Conservation (phyloP, 2,888 invertebrate genomes). For the Philereme vetulata region DNA sequence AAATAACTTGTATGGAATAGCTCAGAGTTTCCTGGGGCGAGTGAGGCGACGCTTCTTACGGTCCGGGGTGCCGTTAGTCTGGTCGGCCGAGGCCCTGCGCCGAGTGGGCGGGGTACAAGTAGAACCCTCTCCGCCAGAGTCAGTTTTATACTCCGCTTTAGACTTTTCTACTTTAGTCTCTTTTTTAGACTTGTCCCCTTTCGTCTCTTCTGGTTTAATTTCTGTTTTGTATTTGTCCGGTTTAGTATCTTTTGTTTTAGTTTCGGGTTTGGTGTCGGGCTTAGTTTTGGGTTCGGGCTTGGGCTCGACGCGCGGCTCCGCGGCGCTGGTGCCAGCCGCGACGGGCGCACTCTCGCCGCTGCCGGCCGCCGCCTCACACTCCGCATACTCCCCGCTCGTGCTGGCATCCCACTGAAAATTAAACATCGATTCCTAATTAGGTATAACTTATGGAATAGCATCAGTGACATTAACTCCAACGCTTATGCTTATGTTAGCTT, state of each 20-base stretch:
- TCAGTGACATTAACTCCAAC: too few relatives aligned
- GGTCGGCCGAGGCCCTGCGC: constrained; percentile 69
- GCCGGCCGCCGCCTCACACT: constrained; percentile 39
- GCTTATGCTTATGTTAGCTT: too few relatives aligned
- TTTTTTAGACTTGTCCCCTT: constrained; percentile 13
- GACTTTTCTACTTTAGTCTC: constrained; percentile 31
- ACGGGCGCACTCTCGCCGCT: constrained; percentile 36
- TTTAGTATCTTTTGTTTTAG: constrained; percentile 35
- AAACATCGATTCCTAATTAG: too few relatives aligned
- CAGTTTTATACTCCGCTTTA: constrained; percentile 44
- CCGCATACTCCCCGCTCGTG: constrained; percentile 51
- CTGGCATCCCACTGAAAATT: constrained; percentile 65
- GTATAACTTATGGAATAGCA: too few relatives aligned
- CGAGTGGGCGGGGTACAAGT: constrained; percentile 59
- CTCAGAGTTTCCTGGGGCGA: constrained; percentile 74
- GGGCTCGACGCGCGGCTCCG: constrained; percentile 40
- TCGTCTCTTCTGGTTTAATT: constrained; percentile 27
- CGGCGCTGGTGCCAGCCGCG: constrained; percentile 33
- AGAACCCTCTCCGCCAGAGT: constrained; percentile 44
- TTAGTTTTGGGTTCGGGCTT: constrained; percentile 44
- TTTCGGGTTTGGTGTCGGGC: constrained; percentile 43
- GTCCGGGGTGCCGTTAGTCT: constrained; percentile 63
- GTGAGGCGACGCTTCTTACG: constrained; percentile 79
- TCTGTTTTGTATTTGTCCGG: constrained; percentile 31
- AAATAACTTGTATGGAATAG: neutral